A percentile compares a stretch with the other conserved stretches of the same genome.
phyloP scores from a whole-genome alignment of 2,888 invertebrate species.

The Agrochola lychnidis region DNA sequence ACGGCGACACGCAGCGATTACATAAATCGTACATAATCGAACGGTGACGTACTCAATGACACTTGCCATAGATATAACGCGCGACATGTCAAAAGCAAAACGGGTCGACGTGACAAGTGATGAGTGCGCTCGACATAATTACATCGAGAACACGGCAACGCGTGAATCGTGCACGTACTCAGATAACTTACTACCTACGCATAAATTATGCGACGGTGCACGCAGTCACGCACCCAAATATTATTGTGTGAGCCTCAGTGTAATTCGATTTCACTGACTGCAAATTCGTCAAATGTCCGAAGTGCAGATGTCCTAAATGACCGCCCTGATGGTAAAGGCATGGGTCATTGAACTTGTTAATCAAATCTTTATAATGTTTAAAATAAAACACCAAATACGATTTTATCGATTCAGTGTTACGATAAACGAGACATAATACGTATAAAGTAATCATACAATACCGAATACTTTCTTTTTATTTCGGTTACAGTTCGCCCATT shows the following conservation, averaged over 20 bases:
- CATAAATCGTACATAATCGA: constrained; percentile 70
- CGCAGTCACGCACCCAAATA: constrained; percentile 12
- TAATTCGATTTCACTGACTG: constrained; percentile 7
- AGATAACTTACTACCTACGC: neutral
- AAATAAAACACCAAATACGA: neutral
- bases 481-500: constrained; percentile 6
- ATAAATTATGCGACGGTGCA: neutral
- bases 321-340: neutral
- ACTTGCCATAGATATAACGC: constrained; percentile 44
- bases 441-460: neutral
- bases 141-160: constrained; percentile 5
- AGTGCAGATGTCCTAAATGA: neutral
- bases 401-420: neutral
- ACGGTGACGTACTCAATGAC: constrained; percentile 59
- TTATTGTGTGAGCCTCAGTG: neutral
- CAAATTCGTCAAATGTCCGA: neutral
- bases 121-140: constrained; percentile 11
- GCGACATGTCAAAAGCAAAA: constrained; percentile 30
- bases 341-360: constrained; percentile 28
- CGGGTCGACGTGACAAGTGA: constrained; percentile 33
- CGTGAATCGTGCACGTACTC: constrained; percentile 1
- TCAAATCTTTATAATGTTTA: constrained; percentile 22
- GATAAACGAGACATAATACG: neutral
- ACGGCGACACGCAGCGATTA: constrained; percentile 64
- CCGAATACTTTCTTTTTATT: constrained; percentile 18